Evolutionary conservation across 1,140 invertebrate genomes (phyloP).

Genomic region (Vollenhovia emeryi): DNA sequence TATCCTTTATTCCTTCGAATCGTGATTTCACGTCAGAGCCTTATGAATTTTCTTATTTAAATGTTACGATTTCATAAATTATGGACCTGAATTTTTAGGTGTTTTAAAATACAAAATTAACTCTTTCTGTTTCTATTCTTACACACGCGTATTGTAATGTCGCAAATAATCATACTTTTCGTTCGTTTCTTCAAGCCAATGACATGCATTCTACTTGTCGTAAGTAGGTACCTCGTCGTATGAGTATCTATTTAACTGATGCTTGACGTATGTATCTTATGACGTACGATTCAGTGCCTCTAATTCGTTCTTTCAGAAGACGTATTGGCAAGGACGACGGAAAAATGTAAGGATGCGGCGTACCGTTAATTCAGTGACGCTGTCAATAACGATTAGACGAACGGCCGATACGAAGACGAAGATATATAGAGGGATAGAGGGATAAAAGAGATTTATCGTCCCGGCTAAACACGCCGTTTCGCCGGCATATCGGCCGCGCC

Average conservation of each 20-base stretch:
- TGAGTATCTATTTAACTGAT: not conserved
- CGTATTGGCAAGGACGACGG: conserved; percentile 4
- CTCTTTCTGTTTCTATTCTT: not conserved
- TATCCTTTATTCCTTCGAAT: no score
- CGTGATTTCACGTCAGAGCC: no score
- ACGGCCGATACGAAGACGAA: conserved; percentile 19
- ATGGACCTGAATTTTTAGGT: not conserved
- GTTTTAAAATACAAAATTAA: not conserved
- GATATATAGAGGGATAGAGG: conserved; percentile 57
- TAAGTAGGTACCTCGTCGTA: not conserved
- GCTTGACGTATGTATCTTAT: conserved; percentile 16
- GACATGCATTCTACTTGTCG: not conserved
- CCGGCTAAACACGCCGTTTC: conserved; percentile 4
- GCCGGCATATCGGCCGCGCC: not conserved
- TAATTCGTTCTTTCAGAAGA: conserved; percentile 47
- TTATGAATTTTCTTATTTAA: no score
- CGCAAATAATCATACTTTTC: not conserved
- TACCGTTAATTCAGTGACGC: conserved; percentile 73
- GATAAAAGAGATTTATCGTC: conserved; percentile 72
- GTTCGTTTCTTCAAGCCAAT: not conserved
- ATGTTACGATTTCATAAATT: not conserved
- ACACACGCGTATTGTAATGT: not conserved
- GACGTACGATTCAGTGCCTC: conserved; percentile 26
- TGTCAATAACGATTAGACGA: conserved; percentile 71
- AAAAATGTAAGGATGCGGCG: conserved; percentile 35